phyloP scores from a whole-genome alignment of 2,888 invertebrate genomes.

The Balanococcus diminutus region DNA sequence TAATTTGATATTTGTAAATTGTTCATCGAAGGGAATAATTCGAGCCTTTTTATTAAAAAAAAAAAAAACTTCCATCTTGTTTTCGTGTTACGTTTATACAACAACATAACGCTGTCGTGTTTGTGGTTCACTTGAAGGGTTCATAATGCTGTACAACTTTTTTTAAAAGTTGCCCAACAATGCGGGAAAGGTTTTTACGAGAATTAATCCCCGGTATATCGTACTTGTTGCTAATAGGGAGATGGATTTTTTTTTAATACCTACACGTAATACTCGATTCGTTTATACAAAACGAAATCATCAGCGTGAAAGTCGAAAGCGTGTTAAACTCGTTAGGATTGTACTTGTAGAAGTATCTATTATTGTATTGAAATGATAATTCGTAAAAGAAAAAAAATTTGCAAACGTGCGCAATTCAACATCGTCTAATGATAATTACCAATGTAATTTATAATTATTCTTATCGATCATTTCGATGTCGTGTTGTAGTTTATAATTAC shows the following conservation, averaged over 20 bases:
- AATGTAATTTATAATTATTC: not conserved
- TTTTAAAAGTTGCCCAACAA: not conserved
- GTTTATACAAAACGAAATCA: not conserved
- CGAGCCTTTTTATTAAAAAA: conserved; percentile 1
- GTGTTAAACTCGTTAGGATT: not conserved
- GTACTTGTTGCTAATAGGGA: conserved; percentile 2
- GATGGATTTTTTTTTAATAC: not conserved
- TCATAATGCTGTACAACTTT: not conserved
- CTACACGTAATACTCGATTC: not conserved
- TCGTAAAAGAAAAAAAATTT: not conserved
- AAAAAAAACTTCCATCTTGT: not conserved
- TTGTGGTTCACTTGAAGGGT: not conserved
- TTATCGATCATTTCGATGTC: not conserved
- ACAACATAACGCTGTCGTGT: not conserved
- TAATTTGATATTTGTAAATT: not conserved
- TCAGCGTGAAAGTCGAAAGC: not conserved
- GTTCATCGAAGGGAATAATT: not conserved
- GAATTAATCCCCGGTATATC: not conserved
- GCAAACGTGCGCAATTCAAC: not conserved
- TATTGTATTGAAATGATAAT: no score
- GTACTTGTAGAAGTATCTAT: not conserved
- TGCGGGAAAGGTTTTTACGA: conserved; percentile 1
- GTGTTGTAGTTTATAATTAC: not conserved
- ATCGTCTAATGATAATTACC: not conserved
- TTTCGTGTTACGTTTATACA: not conserved